Percentiles rank a stretch among this genome's conserved stretches.
phyloP scores from a whole-genome alignment of 2,888 invertebrate genomes.

The Drosophila engyochracea region DNA sequence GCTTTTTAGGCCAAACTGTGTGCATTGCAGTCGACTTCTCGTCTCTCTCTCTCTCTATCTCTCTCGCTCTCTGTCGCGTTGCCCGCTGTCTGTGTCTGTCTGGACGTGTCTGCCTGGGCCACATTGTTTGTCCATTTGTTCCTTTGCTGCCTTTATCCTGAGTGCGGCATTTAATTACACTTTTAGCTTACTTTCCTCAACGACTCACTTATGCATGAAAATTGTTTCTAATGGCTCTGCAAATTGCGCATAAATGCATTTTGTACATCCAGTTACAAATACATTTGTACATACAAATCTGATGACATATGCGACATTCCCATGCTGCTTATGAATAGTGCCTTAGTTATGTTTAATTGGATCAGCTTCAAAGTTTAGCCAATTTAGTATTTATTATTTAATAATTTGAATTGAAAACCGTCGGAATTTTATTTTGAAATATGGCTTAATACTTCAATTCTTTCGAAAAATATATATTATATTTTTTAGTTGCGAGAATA shows the following conservation, averaged over 20 bases:
- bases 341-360: too few relatives aligned
- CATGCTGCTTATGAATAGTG: too few relatives aligned
- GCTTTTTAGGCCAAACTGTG: constrained; percentile 80
- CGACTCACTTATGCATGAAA: constrained; percentile 64
- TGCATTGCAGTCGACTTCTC: constrained; percentile 68
- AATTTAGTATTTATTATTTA: neutral
- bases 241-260: constrained; percentile 59
- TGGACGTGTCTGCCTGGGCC: constrained; percentile 24
- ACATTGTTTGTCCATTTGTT: constrained; percentile 29
- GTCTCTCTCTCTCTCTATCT: constrained; percentile 3
- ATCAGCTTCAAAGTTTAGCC: too few relatives aligned
- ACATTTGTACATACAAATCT: neutral
- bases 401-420: neutral
- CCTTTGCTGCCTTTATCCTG: constrained; percentile 50
- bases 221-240: constrained; percentile 61
- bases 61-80: neutral
- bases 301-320: constrained; percentile 11
- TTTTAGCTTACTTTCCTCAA: constrained; percentile 53
- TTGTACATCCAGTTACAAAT: constrained; percentile 25
- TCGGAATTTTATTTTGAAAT: neutral
- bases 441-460: neutral
- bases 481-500: neutral
- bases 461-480: neutral
- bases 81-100: constrained; percentile 3
- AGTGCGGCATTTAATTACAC: constrained; percentile 61